Base-by-base conservation (phyloP, 2,888 invertebrate genomes). In the Eupithecia tripunctaria region DNA sequence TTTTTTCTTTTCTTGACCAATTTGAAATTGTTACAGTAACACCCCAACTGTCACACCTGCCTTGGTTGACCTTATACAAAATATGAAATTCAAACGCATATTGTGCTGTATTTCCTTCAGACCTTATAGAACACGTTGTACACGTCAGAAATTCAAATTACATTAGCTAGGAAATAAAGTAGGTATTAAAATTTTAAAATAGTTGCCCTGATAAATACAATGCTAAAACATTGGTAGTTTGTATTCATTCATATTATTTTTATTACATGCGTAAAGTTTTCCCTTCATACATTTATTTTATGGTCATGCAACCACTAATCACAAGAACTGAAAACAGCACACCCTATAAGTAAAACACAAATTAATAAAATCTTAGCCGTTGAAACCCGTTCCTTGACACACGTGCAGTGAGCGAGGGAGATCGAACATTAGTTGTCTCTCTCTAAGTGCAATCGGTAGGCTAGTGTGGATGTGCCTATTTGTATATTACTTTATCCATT, bases 321-420 rank as follows among this genome's bases (percentile, higher is more conserved):
- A 25, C 60, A 18, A 29, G 12, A 60, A 60, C 4, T 32, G 25
- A 76, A 63, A 74, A 73, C 63, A 72, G 65, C 73, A 74, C 79
- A 78, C 68, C 78, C 79, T 76, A 41, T 80, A 70, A 79, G 81
- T 84, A 89, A 89, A 91, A 91, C 87, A 92, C 91, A 93, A 93
- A 93, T 93, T 94, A 94, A 93, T 94, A 92, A 92, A 93, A 93
- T 91, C 90, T 91, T 90, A 89, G 86, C 88, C 89, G 86, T 88
- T 90, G 85, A 89, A 94, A 94, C 94, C 90, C 86, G 94, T 94
- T 89, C 80, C 82, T 82, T 86, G 88, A 89, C 91, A 92, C 94
- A 94, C 94, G 94, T 94, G 94, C 94, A 92, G 86, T 85, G 85
- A 86, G 85, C 86, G 88, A 91, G 76, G 60, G 89, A 82, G 91